Evolutionary conservation across 2,888 invertebrate genomes (phyloP).

Genomic region (Cerceris ruficornis): DNA sequence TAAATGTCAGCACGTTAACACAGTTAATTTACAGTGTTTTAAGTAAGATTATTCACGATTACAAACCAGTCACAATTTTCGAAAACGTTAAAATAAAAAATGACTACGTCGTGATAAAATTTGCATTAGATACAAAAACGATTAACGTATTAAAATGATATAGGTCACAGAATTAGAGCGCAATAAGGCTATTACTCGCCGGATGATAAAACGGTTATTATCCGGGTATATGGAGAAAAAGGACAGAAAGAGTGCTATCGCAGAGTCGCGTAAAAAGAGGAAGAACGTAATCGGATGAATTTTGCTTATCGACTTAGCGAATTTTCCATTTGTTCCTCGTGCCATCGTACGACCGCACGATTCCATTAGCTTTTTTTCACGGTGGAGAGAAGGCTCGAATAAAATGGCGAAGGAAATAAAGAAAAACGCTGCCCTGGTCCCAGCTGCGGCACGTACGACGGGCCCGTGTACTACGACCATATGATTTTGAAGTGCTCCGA

Average conservation of each 20-base stretch:
- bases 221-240: neutral
- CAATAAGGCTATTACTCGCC: neutral
- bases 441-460: slow-evolving; percentile 59
- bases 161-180: slow-evolving; percentile 18
- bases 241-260: neutral
- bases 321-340: slow-evolving; percentile 24
- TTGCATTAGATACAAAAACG: too few relatives aligned
- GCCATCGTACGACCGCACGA: slow-evolving; percentile 21
- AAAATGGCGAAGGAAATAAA: slow-evolving; percentile 15
- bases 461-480: slow-evolving; percentile 5
- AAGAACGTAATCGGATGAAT: slow-evolving; percentile 2
- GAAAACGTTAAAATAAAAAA: too few relatives aligned
- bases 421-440: slow-evolving; percentile 41
- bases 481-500: too few relatives aligned
- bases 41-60: too few relatives aligned
- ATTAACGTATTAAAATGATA: slow-evolving; percentile 21
- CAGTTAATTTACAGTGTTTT: too few relatives aligned
- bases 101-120: too few relatives aligned
- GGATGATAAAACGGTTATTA: slow-evolving; percentile 1
- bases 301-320: slow-evolving; percentile 21
- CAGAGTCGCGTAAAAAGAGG: neutral
- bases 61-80: too few relatives aligned
- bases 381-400: neutral
- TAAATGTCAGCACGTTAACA: too few relatives aligned
- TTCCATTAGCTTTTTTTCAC: slow-evolving; percentile 18